These are phyloP conservation scores for Phymastichus coffea DNA, from an alignment of 1,140 invertebrate genomes.

Conservation along the genomic window DNA sequence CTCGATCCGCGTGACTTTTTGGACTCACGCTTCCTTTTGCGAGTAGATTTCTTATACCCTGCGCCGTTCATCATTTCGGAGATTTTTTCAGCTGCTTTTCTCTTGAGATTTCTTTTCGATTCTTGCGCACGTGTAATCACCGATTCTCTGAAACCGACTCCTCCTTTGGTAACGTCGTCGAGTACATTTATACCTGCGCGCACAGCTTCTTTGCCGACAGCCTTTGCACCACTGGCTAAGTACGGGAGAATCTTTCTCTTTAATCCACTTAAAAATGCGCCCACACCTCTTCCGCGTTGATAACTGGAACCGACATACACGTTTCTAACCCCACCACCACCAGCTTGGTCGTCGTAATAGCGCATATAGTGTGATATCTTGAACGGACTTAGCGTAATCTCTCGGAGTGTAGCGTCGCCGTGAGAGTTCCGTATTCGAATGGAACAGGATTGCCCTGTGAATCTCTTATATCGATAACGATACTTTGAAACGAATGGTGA, in stretches of 20 bases:
- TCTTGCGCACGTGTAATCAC: slow-evolving; percentile 18
- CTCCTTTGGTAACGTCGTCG: slow-evolving; percentile 7
- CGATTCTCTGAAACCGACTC: slow-evolving; percentile 19
- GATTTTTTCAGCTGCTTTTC: slow-evolving; percentile 31
- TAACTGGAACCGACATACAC: slow-evolving; percentile 18
- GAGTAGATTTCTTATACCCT: slow-evolving; percentile 28
- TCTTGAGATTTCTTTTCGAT: slow-evolving; percentile 29
- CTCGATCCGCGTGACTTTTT: neutral
- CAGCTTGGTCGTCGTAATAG: slow-evolving; percentile 7
- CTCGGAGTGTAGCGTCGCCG: slow-evolving; percentile 31
- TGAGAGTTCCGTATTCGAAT: slow-evolving; percentile 32
- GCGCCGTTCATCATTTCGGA: slow-evolving; percentile 25
- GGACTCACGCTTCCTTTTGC: neutral
- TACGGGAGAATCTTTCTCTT: neutral
- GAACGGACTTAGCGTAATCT: neutral
- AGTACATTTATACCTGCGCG: slow-evolving; percentile 21
- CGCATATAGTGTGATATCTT: neutral
- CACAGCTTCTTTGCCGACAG: slow-evolving; percentile 9
- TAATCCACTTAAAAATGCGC: neutral
- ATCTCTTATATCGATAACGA: slow-evolving; percentile 30
- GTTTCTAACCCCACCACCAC: slow-evolving; percentile 1
- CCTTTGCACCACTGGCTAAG: neutral
- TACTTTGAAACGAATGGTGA: slow-evolving; percentile 21
- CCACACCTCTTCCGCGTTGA: neutral
- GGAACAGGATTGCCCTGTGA: slow-evolving; percentile 21